Conservation (phyloP, 2,888 invertebrate genomes). For the Eupithecia abbreviata region DNA sequence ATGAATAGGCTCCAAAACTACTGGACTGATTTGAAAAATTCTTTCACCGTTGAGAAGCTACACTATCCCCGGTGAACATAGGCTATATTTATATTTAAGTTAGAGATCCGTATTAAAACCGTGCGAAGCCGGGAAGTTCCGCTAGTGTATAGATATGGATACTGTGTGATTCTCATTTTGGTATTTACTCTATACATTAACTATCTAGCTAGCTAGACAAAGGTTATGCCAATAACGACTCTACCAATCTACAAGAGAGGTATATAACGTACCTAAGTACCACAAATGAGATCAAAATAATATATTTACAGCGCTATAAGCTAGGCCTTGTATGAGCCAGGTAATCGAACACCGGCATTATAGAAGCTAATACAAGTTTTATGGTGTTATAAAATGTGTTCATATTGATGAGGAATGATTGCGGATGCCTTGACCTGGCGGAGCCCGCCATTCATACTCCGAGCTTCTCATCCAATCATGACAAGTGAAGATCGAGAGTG, state of each 20-base stretch:
- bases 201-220: not conserved
- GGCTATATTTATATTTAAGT: too few species aligned
- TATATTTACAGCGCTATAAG: slow-evolving; percentile 1
- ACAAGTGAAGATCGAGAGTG: not conserved
- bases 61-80: too few species aligned
- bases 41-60: too few species aligned
- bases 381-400: slow-evolving; percentile 43
- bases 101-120: too few species aligned
- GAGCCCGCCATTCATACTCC: slow-evolving; percentile 17
- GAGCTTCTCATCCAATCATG: not conserved
- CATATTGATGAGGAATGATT: slow-evolving; percentile 42
- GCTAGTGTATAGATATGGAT: too few species aligned
- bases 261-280: not conserved
- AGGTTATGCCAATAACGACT: not conserved
- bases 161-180: too few species aligned
- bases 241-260: not conserved
- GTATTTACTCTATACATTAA: too few species aligned
- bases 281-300: not conserved
- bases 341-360: slow-evolving; percentile 9
- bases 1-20: too few species aligned
- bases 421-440: slow-evolving; percentile 47
- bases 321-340: not conserved
- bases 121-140: too few species aligned
- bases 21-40: too few species aligned
- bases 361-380: slow-evolving; percentile 37